Base-by-base conservation (phyloP, 37 sponge, comb jelly and placozoan genomes). In the Petrosia ficiformis region DNA sequence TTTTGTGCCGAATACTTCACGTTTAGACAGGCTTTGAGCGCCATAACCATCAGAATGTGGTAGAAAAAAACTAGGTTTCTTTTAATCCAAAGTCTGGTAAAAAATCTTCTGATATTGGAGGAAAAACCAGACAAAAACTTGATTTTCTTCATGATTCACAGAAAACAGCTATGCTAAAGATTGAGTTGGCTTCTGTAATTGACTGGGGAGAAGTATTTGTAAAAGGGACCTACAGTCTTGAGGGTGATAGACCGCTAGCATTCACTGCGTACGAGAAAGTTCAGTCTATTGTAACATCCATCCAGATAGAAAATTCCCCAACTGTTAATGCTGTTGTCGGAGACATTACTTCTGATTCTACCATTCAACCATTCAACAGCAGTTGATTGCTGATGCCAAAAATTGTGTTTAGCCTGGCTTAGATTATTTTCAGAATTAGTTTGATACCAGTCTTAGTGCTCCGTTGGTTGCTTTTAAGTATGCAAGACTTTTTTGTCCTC, bases 401-500 rank as follows among this genome's bases (percentile, higher is more conserved):
- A 48, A 48, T 19, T 48, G 54, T 14, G 14, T 48, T 48, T 14
- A 48, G 14, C 54, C 54, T 48, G 54, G 14, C 22, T 36, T 68
- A 68, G 39, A 68, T 5, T 68, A 68, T 34, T 68, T 68, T 36
- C 22, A 68, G 4, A 68, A 31, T 4, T 19, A 68, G 70, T 34
- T 68, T 32, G 39, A 40, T 21, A 68, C 24, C 19, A 36, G 36
- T 34, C 70, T 68, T 68, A 35, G 38, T 35, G 39, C 34, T 24
- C 39, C 70, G 35, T 31, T 68, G 21, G 21, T 36, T 21, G 70
- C 36, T 10, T 68, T 68, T 34, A 68, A 68, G 70, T 8, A 37
- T 34, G 70, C 70, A 36, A 37, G 39, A 10, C 39, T 68, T 24
- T 68, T 68, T 40, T 34, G 24, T 21, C 70, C 70, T 36, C 24